A percentile compares a stretch with the other conserved stretches of the same genome.
Evolutionary conservation across 2,797 vertebrate genomes (phyloP).

Genomic region (Buphagus erythrorhynchus): DNA sequence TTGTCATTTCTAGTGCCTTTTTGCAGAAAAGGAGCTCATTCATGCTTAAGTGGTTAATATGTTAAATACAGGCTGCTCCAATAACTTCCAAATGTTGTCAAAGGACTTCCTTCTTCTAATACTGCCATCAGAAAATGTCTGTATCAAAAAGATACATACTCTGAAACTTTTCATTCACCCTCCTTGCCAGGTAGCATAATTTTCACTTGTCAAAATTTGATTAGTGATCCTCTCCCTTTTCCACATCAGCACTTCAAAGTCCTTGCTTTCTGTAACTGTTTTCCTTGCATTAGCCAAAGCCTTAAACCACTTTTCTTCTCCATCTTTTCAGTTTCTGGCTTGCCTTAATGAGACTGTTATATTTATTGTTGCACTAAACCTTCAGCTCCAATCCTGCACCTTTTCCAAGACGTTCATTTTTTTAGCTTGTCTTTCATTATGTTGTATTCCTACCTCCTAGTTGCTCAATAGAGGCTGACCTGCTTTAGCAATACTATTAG

Average conservation of each 20-base stretch:
- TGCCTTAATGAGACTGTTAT: background rate
- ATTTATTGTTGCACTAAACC: background rate
- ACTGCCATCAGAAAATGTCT: background rate
- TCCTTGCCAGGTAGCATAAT: background rate
- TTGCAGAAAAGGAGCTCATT: background rate
- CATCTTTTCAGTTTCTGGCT: background rate
- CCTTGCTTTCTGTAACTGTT: background rate
- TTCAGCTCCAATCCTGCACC: background rate
- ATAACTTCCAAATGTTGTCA: background rate
- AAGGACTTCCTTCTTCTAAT: background rate
- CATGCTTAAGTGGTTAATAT: background rate
- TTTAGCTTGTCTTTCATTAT: background rate
- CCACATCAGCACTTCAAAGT: background rate
- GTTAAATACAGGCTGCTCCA: background rate
- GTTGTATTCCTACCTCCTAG: background rate
- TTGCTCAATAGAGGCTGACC: background rate
- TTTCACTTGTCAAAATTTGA: background rate
- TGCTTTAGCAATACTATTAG: background rate
- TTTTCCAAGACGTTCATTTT: background rate
- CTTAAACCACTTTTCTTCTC: background rate
- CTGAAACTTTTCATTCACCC: background rate
- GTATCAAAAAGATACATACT: background rate
- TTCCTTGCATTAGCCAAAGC: background rate
- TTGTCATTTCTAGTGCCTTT: background rate
- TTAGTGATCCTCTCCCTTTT: background rate